Evolutionary conservation across 64 coral and sea anemone species (phyloP).

Genomic region (Anthopleura sola): DNA sequence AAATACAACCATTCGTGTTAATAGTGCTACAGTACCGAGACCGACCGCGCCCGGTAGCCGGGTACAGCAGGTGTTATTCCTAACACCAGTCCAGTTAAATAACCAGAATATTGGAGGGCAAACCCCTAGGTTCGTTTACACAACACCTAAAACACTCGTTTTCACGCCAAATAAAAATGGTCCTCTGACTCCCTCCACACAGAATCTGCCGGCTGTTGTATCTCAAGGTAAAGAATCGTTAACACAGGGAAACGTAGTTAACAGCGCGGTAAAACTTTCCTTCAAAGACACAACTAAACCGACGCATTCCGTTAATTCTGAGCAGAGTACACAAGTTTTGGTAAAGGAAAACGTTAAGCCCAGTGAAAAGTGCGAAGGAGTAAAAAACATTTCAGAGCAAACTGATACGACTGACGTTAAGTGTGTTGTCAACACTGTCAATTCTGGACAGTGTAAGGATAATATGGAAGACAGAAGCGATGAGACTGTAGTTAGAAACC

Average conservation of each 20-base stretch:
- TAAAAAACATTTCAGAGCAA: neutral
- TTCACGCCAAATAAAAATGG: neutral
- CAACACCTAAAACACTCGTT: neutral
- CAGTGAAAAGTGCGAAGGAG: neutral
- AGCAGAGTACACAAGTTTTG: neutral
- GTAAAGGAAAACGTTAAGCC: neutral
- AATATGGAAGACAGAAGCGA: neutral
- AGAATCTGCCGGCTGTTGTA: neutral
- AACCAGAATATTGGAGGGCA: neutral
- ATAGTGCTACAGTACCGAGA: neutral
- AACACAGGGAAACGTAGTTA: neutral
- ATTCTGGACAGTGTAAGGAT: neutral
- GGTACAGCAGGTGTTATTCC: neutral
- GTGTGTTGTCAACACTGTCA: neutral
- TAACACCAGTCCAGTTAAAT: neutral
- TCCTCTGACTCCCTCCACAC: neutral
- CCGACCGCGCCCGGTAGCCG: neutral
- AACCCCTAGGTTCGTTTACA: neutral
- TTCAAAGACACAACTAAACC: neutral
- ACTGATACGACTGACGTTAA: neutral
- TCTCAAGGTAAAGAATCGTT: neutral
- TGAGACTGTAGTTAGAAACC: neutral
- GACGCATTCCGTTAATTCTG: neutral
- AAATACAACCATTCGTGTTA: neutral
- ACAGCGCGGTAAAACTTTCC: too few species aligned